Base-by-base conservation (phyloP, 2,888 invertebrate genomes). In the Sarcophaga subvicina region DNA sequence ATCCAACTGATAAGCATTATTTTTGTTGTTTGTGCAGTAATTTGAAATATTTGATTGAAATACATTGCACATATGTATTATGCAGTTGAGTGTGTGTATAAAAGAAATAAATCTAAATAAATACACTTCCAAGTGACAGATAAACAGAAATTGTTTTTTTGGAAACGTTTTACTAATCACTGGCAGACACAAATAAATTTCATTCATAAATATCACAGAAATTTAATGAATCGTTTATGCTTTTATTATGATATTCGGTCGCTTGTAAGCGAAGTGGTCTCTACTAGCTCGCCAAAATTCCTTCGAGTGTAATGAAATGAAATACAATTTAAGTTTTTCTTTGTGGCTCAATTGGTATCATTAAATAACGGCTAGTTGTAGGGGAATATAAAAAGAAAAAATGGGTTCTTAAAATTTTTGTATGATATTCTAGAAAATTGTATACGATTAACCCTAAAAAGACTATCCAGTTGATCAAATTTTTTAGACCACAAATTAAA, bases 321-420 rank as follows among this genome's bases (percentile, higher is more conserved):
- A 20, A 60, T 72, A 37, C 14, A 62, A 60, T 62, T 60, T 22
- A 72, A 62, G 20, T 45, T 72, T 60, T 59, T 60, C 45, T 25
- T 62, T 62, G 72, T 72, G 12, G 20, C 20, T 45, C 14, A 72
- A 62, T 72, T 62, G 20, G 20, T 62, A 4, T 11, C 37, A 72
- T 72, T 72, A 45, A 45, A 62, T 37, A 22, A 17, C 27, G 12
- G 20, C 6, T 20, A n/a, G 20, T 8, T 37, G 37, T 37, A 37
- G 37, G 2, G 37, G 37, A 37, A 37, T 37, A 10, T 37, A 37
- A 37, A 8, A 37, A 37, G 0, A 37, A 37, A 37, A 37, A 8
- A 37, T 37, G 37, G 37, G 2, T 37, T 8, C 37, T 37, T 2
- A 37, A 37, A 37, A 37, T 37, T 37, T 37, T 37, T 37, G 8